Base-by-base conservation (phyloP, 1,140 invertebrate genomes). In the Holotrichia oblita region DNA sequence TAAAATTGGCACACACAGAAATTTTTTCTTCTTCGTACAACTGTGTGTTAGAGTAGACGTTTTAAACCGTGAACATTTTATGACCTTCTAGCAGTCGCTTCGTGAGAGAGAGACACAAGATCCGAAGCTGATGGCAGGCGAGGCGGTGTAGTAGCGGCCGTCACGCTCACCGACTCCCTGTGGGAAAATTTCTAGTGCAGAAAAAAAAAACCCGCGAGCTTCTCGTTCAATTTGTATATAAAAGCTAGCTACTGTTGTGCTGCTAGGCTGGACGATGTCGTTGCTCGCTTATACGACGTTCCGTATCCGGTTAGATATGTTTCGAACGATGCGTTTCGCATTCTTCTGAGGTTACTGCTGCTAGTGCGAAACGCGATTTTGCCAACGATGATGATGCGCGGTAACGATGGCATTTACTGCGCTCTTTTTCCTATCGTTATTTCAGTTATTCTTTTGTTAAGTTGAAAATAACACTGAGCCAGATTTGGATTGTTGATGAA, bases 171-270 rank as follows among this genome's bases (percentile, higher is more conserved):
- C 59, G 59, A 64, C 4, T 64, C 59, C 59, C 59, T 64, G 59
- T 64, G 59, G 59, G 59, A 64, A 64, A 64, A 64, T 64, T 64
- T 64, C 59, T 64, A 20, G 17, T 6, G 17, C 17, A 22, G 22
- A 64, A 64, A 64, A 64, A 64, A 48, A 48, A 48, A 48, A 48
- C 44, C 9, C 44, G 9, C 59, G 59, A 20, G n/a, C 59, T 64
- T 22, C 59, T 14, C 59, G 17, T 64, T 64, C 59, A 64, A 64
- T 64, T 64, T 64, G 59, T 64, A 64, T 64, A 27, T n/a, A n/a
- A n/a, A n/a, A n/a, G n/a, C n/a, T n/a, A n/a, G n/a, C n/a, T 22
- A 4, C 24, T 64, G 24, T 17, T 64, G n/a, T 59, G 17, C 59
- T 3, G n/a, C 44, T 48, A 10, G 4, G n/a, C n/a, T n/a, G 59